phyloP scores from a whole-genome alignment of 2,888 invertebrate genomes.

The Bruchidius siliquastri region DNA sequence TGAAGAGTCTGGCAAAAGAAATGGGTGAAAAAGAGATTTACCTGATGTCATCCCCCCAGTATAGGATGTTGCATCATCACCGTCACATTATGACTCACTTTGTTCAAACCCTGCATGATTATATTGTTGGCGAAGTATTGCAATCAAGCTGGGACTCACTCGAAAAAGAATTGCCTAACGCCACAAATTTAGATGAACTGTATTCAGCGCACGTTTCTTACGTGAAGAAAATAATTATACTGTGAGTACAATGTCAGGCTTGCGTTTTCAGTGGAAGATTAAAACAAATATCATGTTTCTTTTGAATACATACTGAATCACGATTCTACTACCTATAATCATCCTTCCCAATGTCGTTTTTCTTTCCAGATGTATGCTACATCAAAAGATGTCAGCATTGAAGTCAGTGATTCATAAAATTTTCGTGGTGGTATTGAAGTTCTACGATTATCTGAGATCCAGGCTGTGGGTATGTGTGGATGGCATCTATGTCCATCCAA shows the following conservation, averaged over 20 bases:
- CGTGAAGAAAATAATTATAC: conserved; percentile 68
- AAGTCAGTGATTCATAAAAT: conserved; percentile 66
- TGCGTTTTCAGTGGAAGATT: no score
- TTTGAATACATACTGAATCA: no score
- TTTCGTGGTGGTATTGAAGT: conserved; percentile 67
- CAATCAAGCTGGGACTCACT: conserved; percentile 72
- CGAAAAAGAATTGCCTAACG: conserved; percentile 61
- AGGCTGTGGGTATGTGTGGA: conserved; percentile 56
- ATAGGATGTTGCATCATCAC: conserved; percentile 65
- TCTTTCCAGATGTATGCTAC: conserved; percentile 61
- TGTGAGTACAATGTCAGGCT: conserved; percentile 40
- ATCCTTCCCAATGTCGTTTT: background rate
- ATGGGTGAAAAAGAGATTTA: conserved; percentile 41
- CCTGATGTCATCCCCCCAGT: conserved; percentile 61
- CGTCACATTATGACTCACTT: conserved; percentile 74
- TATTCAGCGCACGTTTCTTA: conserved; percentile 69
- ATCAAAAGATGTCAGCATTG: conserved; percentile 63
- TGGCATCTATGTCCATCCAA: conserved; percentile 54
- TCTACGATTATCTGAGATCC: conserved; percentile 57
- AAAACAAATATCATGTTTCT: no score
- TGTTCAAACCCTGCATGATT: conserved; percentile 69
- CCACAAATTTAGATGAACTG: conserved; percentile 65
- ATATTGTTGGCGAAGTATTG: conserved; percentile 71
- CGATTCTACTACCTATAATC: no score
- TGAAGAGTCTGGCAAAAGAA: conserved; percentile 51